Evolutionary conservation across 2,797 vertebrate genomes (phyloP), one percentile per base, ranked within the genome.

Genomic region (Pterois miles): DNA sequence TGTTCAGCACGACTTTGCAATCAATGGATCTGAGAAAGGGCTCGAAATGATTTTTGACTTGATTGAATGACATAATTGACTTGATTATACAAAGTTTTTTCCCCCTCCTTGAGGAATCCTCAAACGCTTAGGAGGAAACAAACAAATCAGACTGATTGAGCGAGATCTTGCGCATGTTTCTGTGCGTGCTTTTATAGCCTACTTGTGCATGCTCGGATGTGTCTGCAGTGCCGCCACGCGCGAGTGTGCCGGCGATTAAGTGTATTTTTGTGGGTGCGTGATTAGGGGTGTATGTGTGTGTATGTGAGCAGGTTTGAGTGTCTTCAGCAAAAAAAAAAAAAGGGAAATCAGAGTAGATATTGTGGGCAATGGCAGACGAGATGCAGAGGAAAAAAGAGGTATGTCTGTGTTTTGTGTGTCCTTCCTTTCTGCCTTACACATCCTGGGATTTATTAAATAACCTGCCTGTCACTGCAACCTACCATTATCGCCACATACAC

Each of bases 141-240:
- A 95, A 96, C 95, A 96, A 95, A 95, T 96, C 95, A 96, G 89
- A 77, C 91, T 96, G 95, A 96, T 96, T 96, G 94, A 95, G 93
- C 80, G 56, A 84, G 93, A 91, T 90, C 81, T 86, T 86, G 89
- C 84, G 88, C 89, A 82, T 88, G 90, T 91, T 91, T 92, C 88
- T 83, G 66, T 75, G 82, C 88, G 86, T 88, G 87, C 84, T 86
- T 93, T 92, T 89, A 89, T 83, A 90, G 91, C 86, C 88, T 88
- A 86, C 91, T 93, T 90, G 89, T 91, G 82, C 85, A 90, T 88
- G 85, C 90, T 89, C 79, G 80, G 86, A 86, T 91, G 90, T 88
- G 85, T 85, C 85, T 87, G 90, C 87, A 78, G 84, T 70, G 72
- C 78, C 75, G 83, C 86, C 78, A 86, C 85, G 88, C 78, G 82